Percentiles rank a stretch among this genome's conserved stretches.
These are phyloP conservation scores for Drosophila suboccidentalis DNA, from an alignment of 2,888 invertebrate species.

Conservation along the genomic window DNA sequence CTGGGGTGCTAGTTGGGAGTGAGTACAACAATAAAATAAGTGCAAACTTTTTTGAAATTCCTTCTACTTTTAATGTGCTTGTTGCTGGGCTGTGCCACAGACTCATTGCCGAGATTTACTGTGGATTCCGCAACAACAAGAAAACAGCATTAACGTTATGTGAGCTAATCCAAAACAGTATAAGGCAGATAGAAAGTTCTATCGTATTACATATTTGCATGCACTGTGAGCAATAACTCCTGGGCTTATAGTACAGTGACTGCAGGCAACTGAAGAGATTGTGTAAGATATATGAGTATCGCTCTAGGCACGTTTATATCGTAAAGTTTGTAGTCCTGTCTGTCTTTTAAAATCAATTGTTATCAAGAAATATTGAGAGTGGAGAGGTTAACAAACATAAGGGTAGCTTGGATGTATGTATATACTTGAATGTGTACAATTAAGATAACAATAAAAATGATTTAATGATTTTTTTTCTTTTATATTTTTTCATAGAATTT, in stretches of 20 bases:
- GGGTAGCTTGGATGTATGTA: too few species aligned
- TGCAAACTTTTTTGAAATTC: slow-evolving; percentile 29
- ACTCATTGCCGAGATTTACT: slow-evolving; percentile 24
- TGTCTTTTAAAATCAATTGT: slow-evolving; percentile 7
- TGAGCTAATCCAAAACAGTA: slow-evolving; percentile 20
- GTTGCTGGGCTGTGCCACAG: slow-evolving; percentile 3
- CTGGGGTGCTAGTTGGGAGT: slow-evolving; percentile 6
- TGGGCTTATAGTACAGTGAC: slow-evolving; percentile 11
- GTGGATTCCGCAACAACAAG: slow-evolving; percentile 45
- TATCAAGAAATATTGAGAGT: neutral
- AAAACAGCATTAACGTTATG: slow-evolving; percentile 53
- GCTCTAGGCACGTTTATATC: slow-evolving; percentile 17
- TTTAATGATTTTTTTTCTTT: too few species aligned
- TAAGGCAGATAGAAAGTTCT: slow-evolving; percentile 26
- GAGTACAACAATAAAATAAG: slow-evolving; percentile 43
- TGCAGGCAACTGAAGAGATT: slow-evolving; percentile 14
- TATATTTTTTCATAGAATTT: too few species aligned
- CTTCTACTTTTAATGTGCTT: slow-evolving; percentile 31
- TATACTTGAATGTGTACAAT: too few species aligned
- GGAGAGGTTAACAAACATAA: neutral
- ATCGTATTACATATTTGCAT: slow-evolving; percentile 19
- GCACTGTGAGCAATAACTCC: slow-evolving; percentile 36
- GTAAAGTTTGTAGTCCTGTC: neutral
- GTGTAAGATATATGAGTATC: slow-evolving; percentile 1
- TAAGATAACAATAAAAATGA: too few species aligned